Base-by-base conservation (phyloP, 2,888 invertebrate genomes). In the Temnothorax unifasciatus region DNA sequence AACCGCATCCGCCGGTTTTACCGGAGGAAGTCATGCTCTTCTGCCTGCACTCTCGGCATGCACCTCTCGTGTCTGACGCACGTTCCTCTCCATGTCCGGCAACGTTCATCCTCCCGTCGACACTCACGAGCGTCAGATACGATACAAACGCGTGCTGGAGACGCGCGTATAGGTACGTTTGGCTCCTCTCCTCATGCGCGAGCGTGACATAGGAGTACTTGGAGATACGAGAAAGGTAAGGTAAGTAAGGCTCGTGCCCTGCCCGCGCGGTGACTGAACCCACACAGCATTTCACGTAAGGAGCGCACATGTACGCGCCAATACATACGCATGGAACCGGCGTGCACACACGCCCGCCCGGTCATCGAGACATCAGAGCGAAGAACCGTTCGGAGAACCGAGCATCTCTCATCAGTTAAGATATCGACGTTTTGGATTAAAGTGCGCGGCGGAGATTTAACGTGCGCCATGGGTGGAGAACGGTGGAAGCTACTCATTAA, bases 201-300 rank as follows among this genome's bases (percentile, higher is more conserved):
- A 63, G 85, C 82, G 85, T 91, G 92, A 90, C 88, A 91, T 82
- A 71, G 89, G 81, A 86, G 88, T 85, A 87, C 85, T 86, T 87
- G 83, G 85, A 89, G 92, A 87, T 88, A 89, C 90, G 90, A 90
- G 88, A 90, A 89, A 89, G 34, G 34, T 34, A 90, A 92, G 89
- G 88, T 84, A 87, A 92, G 88, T 82, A 75, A 89, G 87, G 84
- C 90, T 90, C 88, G 89, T 90, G 92, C 91, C 90, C 89, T 91
- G 92, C 89, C 90, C 93, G 66, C 29, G 18, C 66, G 93, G 92
- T 93, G 92, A 93, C 91, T 93, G 93, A 93, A 93, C 93, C 92
- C 93, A 92, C 92, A 90, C 92, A 85, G 88, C 81, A 69, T 87
- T 86, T 85, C 83, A 85, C 88, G 57, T 86, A 85, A 74, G 76